These are phyloP conservation scores for Myrmophylax atrothorax DNA, from an alignment of 2,113 vertebrate genomes.

Conservation along the genomic window DNA sequence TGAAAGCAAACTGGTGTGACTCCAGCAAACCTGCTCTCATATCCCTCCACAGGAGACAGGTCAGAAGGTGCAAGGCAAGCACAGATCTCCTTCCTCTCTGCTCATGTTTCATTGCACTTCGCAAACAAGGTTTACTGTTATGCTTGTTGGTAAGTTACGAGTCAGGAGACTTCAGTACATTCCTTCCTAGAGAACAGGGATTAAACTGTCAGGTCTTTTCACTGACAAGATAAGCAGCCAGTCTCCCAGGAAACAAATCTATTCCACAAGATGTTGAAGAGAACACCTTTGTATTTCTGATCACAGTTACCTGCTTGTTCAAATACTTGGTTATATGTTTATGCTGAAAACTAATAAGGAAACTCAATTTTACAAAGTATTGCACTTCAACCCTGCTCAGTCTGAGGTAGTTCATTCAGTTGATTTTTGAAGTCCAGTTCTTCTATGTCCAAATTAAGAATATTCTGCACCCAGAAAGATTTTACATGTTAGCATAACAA, in stretches of 20 bases:
- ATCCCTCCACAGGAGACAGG: neutral
- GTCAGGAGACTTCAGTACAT: neutral
- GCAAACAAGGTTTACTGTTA: neutral
- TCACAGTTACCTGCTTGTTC: neutral
- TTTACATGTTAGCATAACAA: neutral
- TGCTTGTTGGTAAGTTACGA: neutral
- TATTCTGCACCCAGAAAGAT: neutral
- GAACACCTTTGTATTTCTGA: neutral
- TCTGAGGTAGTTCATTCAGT: neutral
- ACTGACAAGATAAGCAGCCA: neutral
- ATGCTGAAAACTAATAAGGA: neutral
- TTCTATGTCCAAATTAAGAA: neutral
- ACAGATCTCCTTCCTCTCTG: neutral
- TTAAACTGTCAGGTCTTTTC: neutral
- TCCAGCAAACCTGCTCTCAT: neutral
- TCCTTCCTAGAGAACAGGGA: neutral
- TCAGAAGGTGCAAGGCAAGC: neutral
- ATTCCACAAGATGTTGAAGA: neutral
- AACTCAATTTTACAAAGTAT: neutral
- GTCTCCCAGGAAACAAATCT: conserved; percentile 2
- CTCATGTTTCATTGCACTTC: neutral
- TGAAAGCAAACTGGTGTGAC: neutral
- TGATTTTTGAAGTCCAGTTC: neutral
- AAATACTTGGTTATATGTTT: neutral
- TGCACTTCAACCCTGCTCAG: neutral